phyloP scores from a whole-genome alignment of 1,140 invertebrate genomes.

The Amyelois transitella region DNA sequence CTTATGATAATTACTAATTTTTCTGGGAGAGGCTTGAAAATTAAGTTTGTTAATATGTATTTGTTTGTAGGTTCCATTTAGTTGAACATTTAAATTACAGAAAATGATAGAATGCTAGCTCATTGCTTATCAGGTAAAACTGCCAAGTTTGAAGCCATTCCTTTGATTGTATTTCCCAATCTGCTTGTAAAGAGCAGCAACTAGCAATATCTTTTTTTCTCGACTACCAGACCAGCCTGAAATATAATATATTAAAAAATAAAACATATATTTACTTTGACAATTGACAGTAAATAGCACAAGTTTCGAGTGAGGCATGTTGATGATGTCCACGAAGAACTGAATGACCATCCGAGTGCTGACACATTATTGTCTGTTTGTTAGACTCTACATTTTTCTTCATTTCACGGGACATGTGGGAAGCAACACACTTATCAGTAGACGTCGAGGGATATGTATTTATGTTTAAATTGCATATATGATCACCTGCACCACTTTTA shows the following conservation, averaged over 20 bases:
- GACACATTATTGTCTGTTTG: constrained; percentile 48
- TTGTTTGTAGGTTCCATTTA: no score
- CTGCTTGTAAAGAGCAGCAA: no score
- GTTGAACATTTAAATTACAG: no score
- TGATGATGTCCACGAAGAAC: constrained; percentile 64
- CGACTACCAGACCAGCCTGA: background rate
- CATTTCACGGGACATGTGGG: constrained; percentile 25
- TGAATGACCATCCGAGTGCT: constrained; percentile 63
- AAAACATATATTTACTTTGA: constrained; percentile 57
- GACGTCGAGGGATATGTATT: constrained; percentile 41
- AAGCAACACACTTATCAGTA: constrained; percentile 36
- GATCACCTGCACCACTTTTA: constrained; percentile 45
- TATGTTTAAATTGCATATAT: constrained; percentile 49
- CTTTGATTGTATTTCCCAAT: no score
- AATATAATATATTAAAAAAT: background rate
- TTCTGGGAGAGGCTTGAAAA: no score
- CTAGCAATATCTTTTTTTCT: no score
- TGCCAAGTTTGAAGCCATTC: no score
- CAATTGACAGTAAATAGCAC: constrained; percentile 65
- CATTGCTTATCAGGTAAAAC: no score
- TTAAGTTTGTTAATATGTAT: no score
- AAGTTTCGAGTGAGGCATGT: constrained; percentile 60
- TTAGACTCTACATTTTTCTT: constrained; percentile 40
- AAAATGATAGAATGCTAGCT: no score
- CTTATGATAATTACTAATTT: no score